Evolutionary conservation across 2,113 vertebrate species (phyloP).

Genomic region (Paedocypris sp.): DNA sequence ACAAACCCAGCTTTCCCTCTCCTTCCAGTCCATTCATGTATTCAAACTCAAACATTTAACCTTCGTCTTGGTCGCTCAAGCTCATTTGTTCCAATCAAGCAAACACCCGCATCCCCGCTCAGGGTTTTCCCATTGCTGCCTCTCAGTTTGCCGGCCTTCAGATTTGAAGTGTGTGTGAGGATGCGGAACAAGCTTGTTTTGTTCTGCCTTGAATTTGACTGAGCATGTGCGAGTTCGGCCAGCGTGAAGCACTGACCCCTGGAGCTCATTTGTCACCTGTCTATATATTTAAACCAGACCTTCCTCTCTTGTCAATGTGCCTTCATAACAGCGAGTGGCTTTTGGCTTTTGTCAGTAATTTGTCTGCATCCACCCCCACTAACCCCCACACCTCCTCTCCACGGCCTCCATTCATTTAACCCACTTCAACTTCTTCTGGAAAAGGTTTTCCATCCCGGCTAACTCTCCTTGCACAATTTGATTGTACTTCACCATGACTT

Average conservation of each 20-base stretch:
- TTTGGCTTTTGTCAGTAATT: constrained; percentile 38
- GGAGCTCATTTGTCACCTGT: constrained; percentile 55
- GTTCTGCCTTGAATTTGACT: constrained; percentile 23
- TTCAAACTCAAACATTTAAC: no score
- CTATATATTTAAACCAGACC: constrained; percentile 42
- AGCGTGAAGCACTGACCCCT: constrained; percentile 45
- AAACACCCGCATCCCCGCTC: no score
- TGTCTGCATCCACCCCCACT: constrained; percentile 12
- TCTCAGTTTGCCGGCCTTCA: background rate
- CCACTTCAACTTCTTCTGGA: constrained; percentile 23
- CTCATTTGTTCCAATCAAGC: no score
- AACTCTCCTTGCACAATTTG: no score
- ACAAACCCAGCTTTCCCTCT: no score
- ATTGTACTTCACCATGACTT: no score
- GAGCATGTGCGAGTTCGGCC: constrained; percentile 18
- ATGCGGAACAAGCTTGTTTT: constrained; percentile 2
- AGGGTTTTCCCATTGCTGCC: background rate
- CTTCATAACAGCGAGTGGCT: constrained; percentile 24
- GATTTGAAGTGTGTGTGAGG: background rate
- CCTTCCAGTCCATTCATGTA: no score
- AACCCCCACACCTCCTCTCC: background rate
- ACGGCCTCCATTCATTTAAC: constrained; percentile 3
- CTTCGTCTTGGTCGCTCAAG: no score
- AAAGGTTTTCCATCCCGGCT: no score
- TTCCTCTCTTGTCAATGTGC: constrained; percentile 43